These are phyloP conservation scores for Meghimatium bilineatum DNA, from an alignment of 2,888 invertebrate species.

Conservation along the genomic window DNA sequence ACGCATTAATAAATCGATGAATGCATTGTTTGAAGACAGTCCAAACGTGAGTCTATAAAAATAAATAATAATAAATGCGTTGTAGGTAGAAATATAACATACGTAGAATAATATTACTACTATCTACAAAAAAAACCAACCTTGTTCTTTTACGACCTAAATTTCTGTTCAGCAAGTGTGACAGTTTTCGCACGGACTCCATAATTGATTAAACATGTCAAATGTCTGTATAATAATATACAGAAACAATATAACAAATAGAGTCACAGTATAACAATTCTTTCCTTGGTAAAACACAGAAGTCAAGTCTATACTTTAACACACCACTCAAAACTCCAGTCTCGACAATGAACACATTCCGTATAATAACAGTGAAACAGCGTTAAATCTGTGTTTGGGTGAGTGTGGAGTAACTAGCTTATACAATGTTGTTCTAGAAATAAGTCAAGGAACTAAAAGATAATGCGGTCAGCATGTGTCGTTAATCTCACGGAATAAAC, in stretches of 20 bases:
- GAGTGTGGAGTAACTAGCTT: neutral
- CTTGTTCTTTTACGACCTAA: conserved; percentile 11
- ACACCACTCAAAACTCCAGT: no score
- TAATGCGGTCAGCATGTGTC: neutral
- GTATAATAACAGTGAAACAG: neutral
- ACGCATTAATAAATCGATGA: no score
- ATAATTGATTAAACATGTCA: no score
- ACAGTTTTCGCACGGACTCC: conserved; percentile 25
- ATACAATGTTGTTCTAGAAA: no score
- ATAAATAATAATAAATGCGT: no score
- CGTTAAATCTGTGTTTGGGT: neutral
- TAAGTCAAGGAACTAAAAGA: neutral
- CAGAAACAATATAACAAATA: neutral
- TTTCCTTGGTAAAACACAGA: neutral
- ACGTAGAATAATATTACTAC: no score
- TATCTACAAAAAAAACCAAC: conserved; percentile 11
- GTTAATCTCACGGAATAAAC: neutral
- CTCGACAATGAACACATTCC: neutral
- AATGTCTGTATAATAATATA: neutral
- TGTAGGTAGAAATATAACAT: no score
- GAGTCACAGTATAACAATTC: neutral
- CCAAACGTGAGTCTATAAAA: no score
- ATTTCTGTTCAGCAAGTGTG: conserved; percentile 20
- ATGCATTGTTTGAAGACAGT: no score
- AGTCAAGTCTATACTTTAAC: no score